Conservation (phyloP, 2,888 invertebrate genomes). For the Neoaliturus tenellus region DNA sequence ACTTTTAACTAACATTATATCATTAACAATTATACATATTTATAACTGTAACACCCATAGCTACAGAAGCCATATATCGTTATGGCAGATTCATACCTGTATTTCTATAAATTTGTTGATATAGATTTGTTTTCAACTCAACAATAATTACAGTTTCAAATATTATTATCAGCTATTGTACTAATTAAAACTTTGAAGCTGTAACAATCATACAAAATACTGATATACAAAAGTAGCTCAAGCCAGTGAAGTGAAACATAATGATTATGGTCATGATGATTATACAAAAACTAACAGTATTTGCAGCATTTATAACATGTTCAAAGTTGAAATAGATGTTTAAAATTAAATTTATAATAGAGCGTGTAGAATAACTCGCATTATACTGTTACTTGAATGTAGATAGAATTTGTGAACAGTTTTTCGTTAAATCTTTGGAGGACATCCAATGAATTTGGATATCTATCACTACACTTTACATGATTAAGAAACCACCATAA, state of each 20-base stretch:
- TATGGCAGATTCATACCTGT: slow-evolving; percentile 38
- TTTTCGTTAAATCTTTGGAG: too few species aligned
- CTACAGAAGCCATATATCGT: slow-evolving; percentile 45
- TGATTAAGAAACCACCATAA: too few species aligned
- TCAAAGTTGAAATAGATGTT: too few species aligned
- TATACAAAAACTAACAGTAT: too few species aligned
- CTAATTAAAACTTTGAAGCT: slow-evolving; percentile 30
- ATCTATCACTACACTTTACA: too few species aligned
- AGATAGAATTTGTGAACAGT: too few species aligned
- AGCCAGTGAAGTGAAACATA: not conserved
- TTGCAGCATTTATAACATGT: too few species aligned
- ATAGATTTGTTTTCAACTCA: slow-evolving; percentile 13
- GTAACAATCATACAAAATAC: slow-evolving; percentile 39
- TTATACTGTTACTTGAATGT: too few species aligned
- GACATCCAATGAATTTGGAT: too few species aligned
- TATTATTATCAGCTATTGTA: not conserved
- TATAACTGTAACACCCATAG: slow-evolving; percentile 53
- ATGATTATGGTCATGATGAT: slow-evolving; percentile 25
- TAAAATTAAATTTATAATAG: too few species aligned
- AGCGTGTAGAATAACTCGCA: too few species aligned
- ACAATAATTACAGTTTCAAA: not conserved
- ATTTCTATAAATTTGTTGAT: slow-evolving; percentile 37
- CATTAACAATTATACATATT: slow-evolving; percentile 58
- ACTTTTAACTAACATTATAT: slow-evolving; percentile 55
- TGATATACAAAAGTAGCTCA: slow-evolving; percentile 38